Evolutionary conservation across 2,888 invertebrate species (phyloP).

Genomic region (Phalangium opilio): DNA sequence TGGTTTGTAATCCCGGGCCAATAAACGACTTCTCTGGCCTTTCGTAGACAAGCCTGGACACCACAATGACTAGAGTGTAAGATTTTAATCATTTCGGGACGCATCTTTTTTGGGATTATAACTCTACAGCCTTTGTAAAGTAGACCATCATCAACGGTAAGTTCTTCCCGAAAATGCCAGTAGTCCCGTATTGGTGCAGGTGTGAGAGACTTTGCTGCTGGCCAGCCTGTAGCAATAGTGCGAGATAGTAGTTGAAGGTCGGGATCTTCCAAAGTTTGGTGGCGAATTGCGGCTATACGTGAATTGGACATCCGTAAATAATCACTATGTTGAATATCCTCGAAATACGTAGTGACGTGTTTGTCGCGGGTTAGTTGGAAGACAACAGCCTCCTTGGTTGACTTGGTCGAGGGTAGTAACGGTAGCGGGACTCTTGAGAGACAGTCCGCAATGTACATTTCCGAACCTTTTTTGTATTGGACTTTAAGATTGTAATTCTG

Average conservation of each 20-base stretch:
- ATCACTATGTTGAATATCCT: too few species aligned
- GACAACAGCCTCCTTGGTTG: too few species aligned
- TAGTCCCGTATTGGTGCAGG: not conserved
- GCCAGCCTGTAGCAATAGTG: not conserved
- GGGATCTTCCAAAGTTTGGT: not conserved
- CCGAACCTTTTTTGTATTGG: conserved; percentile 2
- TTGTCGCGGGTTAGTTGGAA: too few species aligned
- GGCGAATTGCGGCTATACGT: too few species aligned
- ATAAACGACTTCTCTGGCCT: too few species aligned
- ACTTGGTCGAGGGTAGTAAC: not conserved
- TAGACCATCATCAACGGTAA: not conserved
- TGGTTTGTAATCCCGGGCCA: too few species aligned
- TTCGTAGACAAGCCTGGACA: too few species aligned
- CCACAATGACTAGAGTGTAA: too few species aligned
- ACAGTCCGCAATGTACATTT: conserved; percentile 3
- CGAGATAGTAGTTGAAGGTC: not conserved
- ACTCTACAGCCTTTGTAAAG: conserved; percentile 5
- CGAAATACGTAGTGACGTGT: too few species aligned
- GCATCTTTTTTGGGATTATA: too few species aligned
- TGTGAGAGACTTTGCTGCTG: not conserved
- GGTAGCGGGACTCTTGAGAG: conserved; percentile 1
- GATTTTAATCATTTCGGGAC: too few species aligned
- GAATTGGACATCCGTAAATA: too few species aligned
- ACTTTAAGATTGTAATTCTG: conserved; percentile 5
- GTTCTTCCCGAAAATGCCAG: conserved; percentile 1